Percentiles rank a stretch among this genome's conserved stretches.
Conservation (phyloP, 64 coral and sea anemone genomes). For the Acropora yongei region DNA sequence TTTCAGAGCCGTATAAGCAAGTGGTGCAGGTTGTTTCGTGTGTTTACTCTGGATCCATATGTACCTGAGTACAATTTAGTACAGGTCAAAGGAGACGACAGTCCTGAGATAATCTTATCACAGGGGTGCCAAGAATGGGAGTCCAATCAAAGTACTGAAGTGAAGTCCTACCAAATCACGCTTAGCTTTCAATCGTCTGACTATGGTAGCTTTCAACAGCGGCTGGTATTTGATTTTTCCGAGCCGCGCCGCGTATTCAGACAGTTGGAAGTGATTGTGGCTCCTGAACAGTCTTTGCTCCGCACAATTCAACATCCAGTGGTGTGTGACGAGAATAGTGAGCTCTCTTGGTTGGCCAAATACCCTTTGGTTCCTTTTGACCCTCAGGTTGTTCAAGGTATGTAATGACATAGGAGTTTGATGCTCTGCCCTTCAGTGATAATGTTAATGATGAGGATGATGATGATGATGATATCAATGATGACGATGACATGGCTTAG, state of each 20-base stretch:
- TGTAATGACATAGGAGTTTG: background rate
- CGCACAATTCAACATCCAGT: slow-evolving; percentile 44
- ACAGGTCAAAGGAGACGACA: slow-evolving; percentile 36
- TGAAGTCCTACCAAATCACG: slow-evolving; percentile 40
- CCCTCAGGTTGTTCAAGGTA: slow-evolving; percentile 23
- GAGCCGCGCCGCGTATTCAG: slow-evolving; percentile 62
- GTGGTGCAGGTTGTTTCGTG: slow-evolving; percentile 54
- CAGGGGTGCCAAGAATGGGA: slow-evolving; percentile 63
- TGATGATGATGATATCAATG: too few species aligned
- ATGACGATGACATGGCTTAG: too few species aligned
- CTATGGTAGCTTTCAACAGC: slow-evolving; percentile 86
- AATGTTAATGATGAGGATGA: too few species aligned
- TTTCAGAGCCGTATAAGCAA: slow-evolving; percentile 64
- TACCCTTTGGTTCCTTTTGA: slow-evolving; percentile 72
- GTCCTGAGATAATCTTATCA: background rate
- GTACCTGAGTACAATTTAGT: slow-evolving; percentile 77
- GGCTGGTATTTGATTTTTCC: slow-evolving; percentile 90
- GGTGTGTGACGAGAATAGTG: slow-evolving; percentile 74
- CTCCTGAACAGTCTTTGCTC: slow-evolving; percentile 65
- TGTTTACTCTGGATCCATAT: slow-evolving; percentile 83
- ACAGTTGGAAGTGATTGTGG: slow-evolving; percentile 75
- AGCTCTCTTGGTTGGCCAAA: slow-evolving; percentile 73
- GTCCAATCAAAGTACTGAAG: background rate
- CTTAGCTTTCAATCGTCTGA: slow-evolving; percentile 63
- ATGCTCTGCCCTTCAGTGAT: too few species aligned